phyloP scores from a whole-genome alignment of 2,113 vertebrate species.

The Ctenomys sociabilis region DNA sequence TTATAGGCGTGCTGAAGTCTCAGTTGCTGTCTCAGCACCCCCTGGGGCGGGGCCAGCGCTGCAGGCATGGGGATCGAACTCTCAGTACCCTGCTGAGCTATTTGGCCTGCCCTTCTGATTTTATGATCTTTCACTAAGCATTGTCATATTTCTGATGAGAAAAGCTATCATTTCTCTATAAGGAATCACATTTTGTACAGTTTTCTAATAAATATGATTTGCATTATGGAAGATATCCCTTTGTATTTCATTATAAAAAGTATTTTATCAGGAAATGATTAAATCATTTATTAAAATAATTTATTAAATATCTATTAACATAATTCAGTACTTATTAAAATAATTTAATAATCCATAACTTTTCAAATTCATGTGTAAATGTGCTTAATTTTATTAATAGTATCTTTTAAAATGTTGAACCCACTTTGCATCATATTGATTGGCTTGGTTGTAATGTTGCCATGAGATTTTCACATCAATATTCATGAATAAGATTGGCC shows the following conservation, averaged over 20 bases:
- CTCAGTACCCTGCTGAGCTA: no score
- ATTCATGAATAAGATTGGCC: conserved; percentile 16
- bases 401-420: neutral
- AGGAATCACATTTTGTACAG: neutral
- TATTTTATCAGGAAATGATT: conserved; percentile 3
- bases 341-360: neutral
- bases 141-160: neutral
- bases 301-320: neutral
- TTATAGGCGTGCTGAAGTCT: no score
- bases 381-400: conserved; percentile 1
- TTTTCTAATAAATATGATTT: neutral
- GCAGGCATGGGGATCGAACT: no score
- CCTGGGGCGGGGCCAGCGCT: no score
- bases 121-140: neutral
- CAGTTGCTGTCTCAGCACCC: no score
- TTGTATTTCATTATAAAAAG: neutral
- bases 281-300: neutral
- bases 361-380: conserved; percentile 29
- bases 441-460: neutral
- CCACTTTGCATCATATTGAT: conserved; percentile 26
- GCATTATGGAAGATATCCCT: neutral
- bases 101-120: no score
- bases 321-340: neutral
- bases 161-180: conserved; percentile 6
- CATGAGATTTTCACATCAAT: conserved; percentile 24